Evolutionary conservation across 35 echinoderm and acorn worm species (phyloP).

Genomic region (Anneissia japonica): DNA sequence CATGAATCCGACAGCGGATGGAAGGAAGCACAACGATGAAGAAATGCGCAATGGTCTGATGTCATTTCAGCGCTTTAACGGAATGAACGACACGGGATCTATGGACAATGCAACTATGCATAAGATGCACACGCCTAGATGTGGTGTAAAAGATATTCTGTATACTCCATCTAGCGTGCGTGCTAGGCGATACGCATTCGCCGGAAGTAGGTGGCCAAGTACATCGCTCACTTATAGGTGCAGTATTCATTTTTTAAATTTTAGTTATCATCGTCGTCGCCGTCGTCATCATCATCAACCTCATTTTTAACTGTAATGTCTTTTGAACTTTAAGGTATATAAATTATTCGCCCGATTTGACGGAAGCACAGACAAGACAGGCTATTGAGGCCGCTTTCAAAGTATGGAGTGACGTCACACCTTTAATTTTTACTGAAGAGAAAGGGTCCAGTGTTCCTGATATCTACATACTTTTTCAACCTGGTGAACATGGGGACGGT

Average conservation of each 20-base stretch:
- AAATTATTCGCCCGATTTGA: conserved; percentile 56
- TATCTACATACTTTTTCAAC: conserved; percentile 65
- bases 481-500: conserved; percentile 65
- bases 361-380: conserved; percentile 18
- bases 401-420: conserved; percentile 88
- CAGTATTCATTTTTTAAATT: background rate
- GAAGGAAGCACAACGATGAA: background rate
- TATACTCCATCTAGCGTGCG: conserved; percentile 18
- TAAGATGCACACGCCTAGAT: background rate
- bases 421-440: conserved; percentile 43
- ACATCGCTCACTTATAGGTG: conserved; percentile 73
- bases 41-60: background rate
- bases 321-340: too few relatives aligned
- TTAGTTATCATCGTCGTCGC: too few relatives aligned
- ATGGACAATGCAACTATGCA: background rate
- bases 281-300: too few relatives aligned
- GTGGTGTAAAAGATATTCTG: background rate
- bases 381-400: conserved; percentile 56
- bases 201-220: conserved; percentile 55
- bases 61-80: background rate
- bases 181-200: conserved; percentile 51
- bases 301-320: too few relatives aligned
- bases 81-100: background rate
- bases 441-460: conserved; percentile 18
- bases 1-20: background rate